Evolutionary conservation across 2,113 vertebrate genomes (phyloP).

Genomic region (Choloepus hoffmanni): DNA sequence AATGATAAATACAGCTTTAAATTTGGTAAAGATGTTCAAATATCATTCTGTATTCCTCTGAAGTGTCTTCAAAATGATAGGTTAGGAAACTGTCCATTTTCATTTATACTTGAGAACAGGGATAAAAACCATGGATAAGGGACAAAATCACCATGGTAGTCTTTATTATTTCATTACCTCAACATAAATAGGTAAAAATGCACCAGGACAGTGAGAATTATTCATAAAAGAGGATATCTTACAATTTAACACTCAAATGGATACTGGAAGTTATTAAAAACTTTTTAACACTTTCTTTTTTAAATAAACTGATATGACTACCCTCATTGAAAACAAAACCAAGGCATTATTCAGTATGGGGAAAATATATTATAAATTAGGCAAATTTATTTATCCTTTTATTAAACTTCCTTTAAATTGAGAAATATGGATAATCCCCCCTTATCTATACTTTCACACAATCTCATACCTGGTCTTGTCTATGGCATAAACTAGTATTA

Average conservation of each 20-base stretch:
- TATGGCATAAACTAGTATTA: conserved; percentile 75
- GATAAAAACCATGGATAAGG: neutral
- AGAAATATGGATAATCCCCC: neutral
- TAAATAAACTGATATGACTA: neutral
- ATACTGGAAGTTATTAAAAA: neutral
- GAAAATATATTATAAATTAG: neutral
- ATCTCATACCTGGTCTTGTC: conserved; percentile 37
- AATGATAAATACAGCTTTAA: neutral
- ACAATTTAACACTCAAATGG: neutral
- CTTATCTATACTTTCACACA: conserved; percentile 5
- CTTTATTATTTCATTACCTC: neutral
- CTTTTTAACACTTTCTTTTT: conserved; percentile 7
- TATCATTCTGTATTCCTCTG: neutral
- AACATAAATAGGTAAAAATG: neutral
- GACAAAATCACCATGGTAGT: neutral
- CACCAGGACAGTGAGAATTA: neutral
- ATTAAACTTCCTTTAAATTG: conserved; percentile 22
- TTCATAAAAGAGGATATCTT: neutral
- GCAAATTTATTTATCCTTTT: neutral
- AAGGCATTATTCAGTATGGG: neutral
- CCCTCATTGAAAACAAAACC: neutral
- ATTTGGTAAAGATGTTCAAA: conserved; percentile 6
- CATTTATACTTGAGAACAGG: neutral
- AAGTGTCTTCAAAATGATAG: conserved; percentile 31
- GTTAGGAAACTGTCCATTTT: neutral